Percentiles rank a stretch among this genome's conserved stretches.
These are phyloP conservation scores for Rotaria sp. DNA, from an alignment of 2,888 invertebrate species.

Conservation along the genomic window DNA sequence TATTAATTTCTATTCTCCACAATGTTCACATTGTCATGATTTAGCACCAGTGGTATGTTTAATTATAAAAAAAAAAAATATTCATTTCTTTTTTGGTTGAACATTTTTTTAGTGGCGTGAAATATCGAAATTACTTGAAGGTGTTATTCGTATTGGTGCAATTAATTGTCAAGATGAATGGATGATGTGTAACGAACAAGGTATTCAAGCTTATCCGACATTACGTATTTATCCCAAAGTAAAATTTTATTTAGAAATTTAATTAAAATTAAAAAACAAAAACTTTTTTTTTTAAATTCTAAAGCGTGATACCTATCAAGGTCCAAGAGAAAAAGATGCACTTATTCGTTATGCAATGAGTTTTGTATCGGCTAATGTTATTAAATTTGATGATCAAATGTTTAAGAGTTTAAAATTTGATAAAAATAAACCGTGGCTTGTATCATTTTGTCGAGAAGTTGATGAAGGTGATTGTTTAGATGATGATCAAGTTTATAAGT, in stretches of 20 bases:
- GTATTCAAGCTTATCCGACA: constrained; percentile 70
- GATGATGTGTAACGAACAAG: constrained; percentile 68
- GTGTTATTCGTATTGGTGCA: constrained; percentile 72
- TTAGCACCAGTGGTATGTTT: constrained; percentile 62
- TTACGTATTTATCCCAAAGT: constrained; percentile 65
- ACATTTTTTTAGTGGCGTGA: constrained; percentile 64
- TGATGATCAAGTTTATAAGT: constrained; percentile 61
- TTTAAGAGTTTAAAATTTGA: neutral
- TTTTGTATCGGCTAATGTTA: constrained; percentile 56
- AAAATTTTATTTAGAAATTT: constrained; percentile 43
- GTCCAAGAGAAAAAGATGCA: constrained; percentile 61
- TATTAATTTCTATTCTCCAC: constrained; percentile 69
- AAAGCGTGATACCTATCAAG: constrained; percentile 57
- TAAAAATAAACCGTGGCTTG: constrained; percentile 58
- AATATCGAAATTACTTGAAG: constrained; percentile 69
- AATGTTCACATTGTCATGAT: constrained; percentile 75
- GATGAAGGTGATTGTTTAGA: constrained; percentile 61
- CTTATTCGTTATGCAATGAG: constrained; percentile 64
- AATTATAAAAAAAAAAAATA: neutral
- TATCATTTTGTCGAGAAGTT: constrained; percentile 60
- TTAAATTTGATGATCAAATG: constrained; percentile 12
- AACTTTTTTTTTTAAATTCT: constrained; percentile 58
- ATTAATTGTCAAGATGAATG: constrained; percentile 81
- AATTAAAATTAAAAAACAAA: neutral
- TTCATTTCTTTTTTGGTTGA: no score